Conservation (phyloP, 2,797 vertebrate species). For the Danio tinwini region DNA sequence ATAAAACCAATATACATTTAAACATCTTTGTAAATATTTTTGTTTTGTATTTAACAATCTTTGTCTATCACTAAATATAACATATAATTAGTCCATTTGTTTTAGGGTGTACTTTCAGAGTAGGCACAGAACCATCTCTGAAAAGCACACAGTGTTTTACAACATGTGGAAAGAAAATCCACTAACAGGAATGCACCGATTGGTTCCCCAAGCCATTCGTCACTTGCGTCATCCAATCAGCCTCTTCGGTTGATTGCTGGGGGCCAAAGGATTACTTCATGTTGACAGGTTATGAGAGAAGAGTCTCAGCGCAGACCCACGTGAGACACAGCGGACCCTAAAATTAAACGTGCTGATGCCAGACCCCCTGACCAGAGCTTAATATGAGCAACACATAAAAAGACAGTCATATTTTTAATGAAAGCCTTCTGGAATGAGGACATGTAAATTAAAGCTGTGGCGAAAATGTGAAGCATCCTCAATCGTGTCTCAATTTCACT, state of each 20-base stretch:
- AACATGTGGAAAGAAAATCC: background rate
- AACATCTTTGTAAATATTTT: too few relatives aligned
- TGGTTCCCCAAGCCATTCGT: background rate
- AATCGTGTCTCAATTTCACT: slow-evolving; percentile 24
- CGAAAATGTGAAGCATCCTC: slow-evolving; percentile 10
- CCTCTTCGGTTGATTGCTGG: background rate
- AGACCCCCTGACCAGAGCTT: slow-evolving; percentile 40
- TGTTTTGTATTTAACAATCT: too few relatives aligned
- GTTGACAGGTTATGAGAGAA: slow-evolving; percentile 46
- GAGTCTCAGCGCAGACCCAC: slow-evolving; percentile 19
- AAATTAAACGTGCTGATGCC: slow-evolving; percentile 50
- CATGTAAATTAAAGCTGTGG: slow-evolving; percentile 23
- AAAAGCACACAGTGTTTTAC: background rate
- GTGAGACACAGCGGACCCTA: slow-evolving; percentile 31
- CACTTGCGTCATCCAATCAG: background rate
- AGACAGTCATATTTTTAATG: slow-evolving; percentile 43
- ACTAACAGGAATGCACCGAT: background rate
- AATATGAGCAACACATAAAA: slow-evolving; percentile 50
- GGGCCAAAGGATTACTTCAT: slow-evolving; percentile 35
- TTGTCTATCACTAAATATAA: background rate
- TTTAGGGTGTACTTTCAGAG: slow-evolving; percentile 6
- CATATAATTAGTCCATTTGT: background rate
- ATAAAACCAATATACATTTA: too few relatives aligned
- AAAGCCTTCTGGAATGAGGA: slow-evolving; percentile 23
- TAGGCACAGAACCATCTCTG: background rate